phyloP scores from a whole-genome alignment of 2,113 vertebrate species.

The Nothobranchius furzeri region DNA sequence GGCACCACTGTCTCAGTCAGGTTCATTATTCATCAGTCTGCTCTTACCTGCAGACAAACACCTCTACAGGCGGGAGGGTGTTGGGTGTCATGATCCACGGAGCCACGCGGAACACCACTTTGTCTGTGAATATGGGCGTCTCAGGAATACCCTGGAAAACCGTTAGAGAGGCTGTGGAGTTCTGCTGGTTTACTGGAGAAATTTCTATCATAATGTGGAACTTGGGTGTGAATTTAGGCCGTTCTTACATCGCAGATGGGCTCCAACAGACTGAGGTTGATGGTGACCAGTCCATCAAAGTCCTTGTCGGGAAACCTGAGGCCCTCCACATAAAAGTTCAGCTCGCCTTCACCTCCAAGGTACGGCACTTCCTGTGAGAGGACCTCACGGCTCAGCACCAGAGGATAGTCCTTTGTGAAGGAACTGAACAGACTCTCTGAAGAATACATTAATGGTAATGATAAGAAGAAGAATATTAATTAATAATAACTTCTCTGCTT shows the following conservation, averaged over 20 bases:
- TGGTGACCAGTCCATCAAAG: slow-evolving; percentile 84
- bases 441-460: background rate
- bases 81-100: slow-evolving; percentile 97
- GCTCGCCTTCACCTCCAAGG: slow-evolving; percentile 68
- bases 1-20: no score
- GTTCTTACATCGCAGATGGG: slow-evolving; percentile 70
- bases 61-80: slow-evolving; percentile 81
- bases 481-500: background rate
- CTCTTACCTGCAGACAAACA: slow-evolving; percentile 83
- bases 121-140: slow-evolving; percentile 90
- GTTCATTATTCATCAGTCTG: slow-evolving; percentile 13
- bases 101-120: slow-evolving; percentile 84
- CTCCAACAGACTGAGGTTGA: slow-evolving; percentile 88
- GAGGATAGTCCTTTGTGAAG: slow-evolving; percentile 72
- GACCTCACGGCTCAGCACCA: slow-evolving; percentile 79
- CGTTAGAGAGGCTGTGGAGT: background rate
- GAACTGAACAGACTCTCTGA: slow-evolving; percentile 12
- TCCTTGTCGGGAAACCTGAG: slow-evolving; percentile 86
- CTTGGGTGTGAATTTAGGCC: no score
- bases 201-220: no score
- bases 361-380: slow-evolving; percentile 84
- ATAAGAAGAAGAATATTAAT: background rate
- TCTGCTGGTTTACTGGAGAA: background rate
- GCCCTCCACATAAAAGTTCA: slow-evolving; percentile 87
- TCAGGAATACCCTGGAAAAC: slow-evolving; percentile 79